These are phyloP conservation scores for Achatina immaculata DNA, from an alignment of 1,140 invertebrate species.

Conservation along the genomic window DNA sequence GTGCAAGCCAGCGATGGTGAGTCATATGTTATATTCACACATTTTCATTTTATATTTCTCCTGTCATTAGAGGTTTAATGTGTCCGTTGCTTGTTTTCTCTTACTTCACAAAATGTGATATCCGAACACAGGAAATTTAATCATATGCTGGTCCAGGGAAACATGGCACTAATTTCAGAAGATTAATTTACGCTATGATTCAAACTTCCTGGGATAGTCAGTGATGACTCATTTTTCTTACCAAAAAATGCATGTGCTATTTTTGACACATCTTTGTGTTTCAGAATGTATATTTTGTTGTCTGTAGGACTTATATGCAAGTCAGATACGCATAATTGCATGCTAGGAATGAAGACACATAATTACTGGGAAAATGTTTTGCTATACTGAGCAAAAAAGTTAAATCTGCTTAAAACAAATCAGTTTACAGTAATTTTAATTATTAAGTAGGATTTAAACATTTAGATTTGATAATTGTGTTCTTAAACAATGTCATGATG, in stretches of 20 bases:
- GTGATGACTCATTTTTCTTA: no score
- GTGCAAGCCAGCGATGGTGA: slow-evolving; percentile 46
- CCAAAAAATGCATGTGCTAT: no score
- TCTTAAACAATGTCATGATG: no score
- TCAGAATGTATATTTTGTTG: not conserved
- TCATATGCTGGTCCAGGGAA: not conserved
- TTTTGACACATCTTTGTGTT: no score
- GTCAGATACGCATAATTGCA: no score
- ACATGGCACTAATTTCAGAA: not conserved
- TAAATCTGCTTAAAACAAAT: not conserved
- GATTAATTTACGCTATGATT: no score
- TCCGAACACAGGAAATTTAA: no score
- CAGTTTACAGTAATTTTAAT: not conserved
- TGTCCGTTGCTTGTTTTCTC: not conserved
- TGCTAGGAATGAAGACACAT: not conserved
- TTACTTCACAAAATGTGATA: not conserved
- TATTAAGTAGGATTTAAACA: not conserved
- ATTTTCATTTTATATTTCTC: not conserved
- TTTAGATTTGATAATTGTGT: not conserved
- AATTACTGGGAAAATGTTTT: not conserved
- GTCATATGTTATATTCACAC: not conserved
- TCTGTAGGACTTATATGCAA: not conserved
- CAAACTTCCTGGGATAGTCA: no score
- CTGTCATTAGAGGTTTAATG: not conserved
- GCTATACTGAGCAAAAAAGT: not conserved